Conservation (phyloP, 2,888 invertebrate species). For the Caenorhabditis drosophilae region DNA sequence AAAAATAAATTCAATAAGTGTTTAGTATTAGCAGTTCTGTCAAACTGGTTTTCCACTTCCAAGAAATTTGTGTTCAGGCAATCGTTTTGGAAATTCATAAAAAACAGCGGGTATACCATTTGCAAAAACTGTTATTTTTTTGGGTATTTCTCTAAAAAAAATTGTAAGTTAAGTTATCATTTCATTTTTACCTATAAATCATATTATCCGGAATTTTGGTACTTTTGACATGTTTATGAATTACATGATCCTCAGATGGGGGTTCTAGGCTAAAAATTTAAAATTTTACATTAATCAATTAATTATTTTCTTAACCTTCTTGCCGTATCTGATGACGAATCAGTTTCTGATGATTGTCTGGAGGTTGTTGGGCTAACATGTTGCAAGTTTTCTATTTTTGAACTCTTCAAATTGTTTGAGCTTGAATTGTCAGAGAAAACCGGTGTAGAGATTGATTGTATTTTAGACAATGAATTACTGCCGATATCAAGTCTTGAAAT, state of each 20-base stretch:
- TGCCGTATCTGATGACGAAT: conserved; percentile 35
- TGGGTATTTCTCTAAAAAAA: conserved; percentile 38
- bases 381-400: neutral
- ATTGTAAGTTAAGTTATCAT: neutral
- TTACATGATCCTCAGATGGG: conserved; percentile 9
- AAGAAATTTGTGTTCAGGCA: too few relatives aligned
- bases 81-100: conserved; percentile 44
- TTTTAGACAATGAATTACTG: too few relatives aligned
- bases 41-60: too few relatives aligned
- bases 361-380: conserved; percentile 42
- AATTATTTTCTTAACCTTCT: conserved; percentile 11
- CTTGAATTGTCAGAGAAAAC: too few relatives aligned
- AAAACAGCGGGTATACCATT: conserved; percentile 48
- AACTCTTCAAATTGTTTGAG: neutral
- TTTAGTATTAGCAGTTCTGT: neutral
- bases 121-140: conserved; percentile 45
- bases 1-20: neutral
- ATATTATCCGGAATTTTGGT: conserved; percentile 30
- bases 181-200: conserved; percentile 21
- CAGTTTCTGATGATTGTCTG: conserved; percentile 43
- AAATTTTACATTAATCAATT: too few relatives aligned
- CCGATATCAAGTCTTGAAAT: too few relatives aligned
- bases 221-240: conserved; percentile 5
- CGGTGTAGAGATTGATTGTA: too few relatives aligned
- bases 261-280: conserved; percentile 26